Base-by-base conservation (phyloP, 2,113 vertebrate species). In the Poecilia latipinna region DNA sequence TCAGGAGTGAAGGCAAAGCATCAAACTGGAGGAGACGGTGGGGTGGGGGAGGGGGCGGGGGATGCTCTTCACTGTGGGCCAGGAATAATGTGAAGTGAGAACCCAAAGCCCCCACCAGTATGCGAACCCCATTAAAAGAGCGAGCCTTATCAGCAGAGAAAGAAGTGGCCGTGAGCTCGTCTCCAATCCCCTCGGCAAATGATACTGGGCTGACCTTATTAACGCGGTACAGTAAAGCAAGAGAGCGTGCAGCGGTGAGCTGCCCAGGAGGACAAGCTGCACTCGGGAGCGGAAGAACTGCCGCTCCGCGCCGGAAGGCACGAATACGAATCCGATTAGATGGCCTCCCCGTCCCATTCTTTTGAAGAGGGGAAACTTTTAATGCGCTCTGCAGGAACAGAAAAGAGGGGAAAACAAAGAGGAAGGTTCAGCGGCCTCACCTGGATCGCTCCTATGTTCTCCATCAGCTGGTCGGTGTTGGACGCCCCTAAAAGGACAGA, bases 361-460 rank as follows among this genome's bases (percentile, higher is more conserved):
- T 42, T 42, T 54, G 17, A 8, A 57, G n/a, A 57, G 24, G 17
- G 10, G n/a, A 57, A 57, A 60, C 22, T 32, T 12, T 26, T 63
- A 48, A 75, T 62, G 70, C 65, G 22, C 63, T 73, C 64, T 13
- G 29, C 26, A 68, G 48, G 61, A 22, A 70, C 39, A 57, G 51
- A 8, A 10, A 57, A 57, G 22, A 57, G 6, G 44, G 44, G 19
- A 17, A 19, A 48, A 48, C 15, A 48, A 48, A 19, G 44, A 48
- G 19, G 17, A 57, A 57, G 6, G 51, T 31, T 22, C 1, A 12
- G 33, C 4, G 22, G 68, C 26, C 96, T 94, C 87, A 98, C 98
- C 97, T 99, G 98, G 93, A 99, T 99, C 31, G 98, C 98, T 79
- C 97, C 98, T 0, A 99, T 98, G 85, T 99, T 99, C 93, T 99